These are phyloP conservation scores for Rhamnusium bicolor DNA, from an alignment of 2,888 invertebrate genomes.

Conservation along the genomic window DNA sequence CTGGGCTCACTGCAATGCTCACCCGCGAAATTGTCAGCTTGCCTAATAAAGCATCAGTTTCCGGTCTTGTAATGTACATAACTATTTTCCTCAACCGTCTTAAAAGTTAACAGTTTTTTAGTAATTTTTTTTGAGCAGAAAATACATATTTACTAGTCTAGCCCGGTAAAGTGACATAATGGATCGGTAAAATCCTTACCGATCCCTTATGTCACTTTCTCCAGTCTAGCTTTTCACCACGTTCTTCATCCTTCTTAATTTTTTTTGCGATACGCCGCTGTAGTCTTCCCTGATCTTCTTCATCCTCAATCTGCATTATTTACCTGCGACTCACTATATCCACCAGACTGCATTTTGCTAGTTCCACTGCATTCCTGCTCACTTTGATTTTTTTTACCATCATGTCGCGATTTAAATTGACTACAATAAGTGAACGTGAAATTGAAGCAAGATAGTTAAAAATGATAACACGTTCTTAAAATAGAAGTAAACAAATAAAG, in stretches of 20 bases:
- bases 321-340: conserved; percentile 50
- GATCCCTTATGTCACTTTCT: too few relatives aligned
- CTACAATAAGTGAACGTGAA: conserved; percentile 51
- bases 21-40: too few relatives aligned
- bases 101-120: too few relatives aligned
- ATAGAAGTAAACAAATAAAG: background rate
- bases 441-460: conserved; percentile 45
- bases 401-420: conserved; percentile 51
- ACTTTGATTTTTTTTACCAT: conserved; percentile 50
- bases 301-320: conserved; percentile 55
- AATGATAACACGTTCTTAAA: conserved; percentile 34
- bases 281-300: conserved; percentile 37
- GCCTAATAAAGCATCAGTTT: too few relatives aligned
- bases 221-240: background rate
- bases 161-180: too few relatives aligned
- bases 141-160: too few relatives aligned
- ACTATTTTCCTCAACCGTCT: too few relatives aligned
- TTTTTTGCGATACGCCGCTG: conserved; percentile 35
- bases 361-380: conserved; percentile 57
- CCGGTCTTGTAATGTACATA: too few relatives aligned
- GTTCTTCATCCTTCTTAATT: background rate
- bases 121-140: too few relatives aligned
- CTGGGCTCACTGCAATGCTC: too few relatives aligned
- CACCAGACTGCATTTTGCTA: conserved; percentile 58
- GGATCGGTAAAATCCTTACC: too few relatives aligned